Evolutionary conservation across 30 jellyfish, hydroid and myxozoan species (phyloP).

Genomic region (Rhopilema esculentum): DNA sequence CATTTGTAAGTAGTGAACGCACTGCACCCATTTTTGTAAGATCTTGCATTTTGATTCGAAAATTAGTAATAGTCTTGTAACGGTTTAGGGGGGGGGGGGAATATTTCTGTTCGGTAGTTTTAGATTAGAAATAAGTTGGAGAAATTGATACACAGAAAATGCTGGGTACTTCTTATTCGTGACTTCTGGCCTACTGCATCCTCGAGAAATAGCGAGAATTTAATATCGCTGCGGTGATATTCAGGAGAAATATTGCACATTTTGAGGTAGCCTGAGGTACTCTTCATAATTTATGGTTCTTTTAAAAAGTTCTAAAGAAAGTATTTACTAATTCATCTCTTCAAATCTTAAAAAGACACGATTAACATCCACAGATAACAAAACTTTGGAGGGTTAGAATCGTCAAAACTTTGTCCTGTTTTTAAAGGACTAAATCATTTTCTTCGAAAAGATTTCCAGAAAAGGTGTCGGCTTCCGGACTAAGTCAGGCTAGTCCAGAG

Average conservation of each 20-base stretch:
- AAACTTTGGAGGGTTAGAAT: too few species aligned
- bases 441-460: too few species aligned
- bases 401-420: too few species aligned
- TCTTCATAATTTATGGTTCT: too few species aligned
- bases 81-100: not conserved
- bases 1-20: not conserved
- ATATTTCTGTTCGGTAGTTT: not conserved
- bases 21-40: constrained; percentile 10
- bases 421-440: too few species aligned
- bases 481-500: too few species aligned
- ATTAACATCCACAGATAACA: too few species aligned
- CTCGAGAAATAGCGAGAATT: not conserved
- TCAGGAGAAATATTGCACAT: not conserved
- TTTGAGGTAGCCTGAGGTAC: too few species aligned
- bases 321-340: too few species aligned
- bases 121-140: not conserved
- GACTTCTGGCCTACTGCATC: constrained; percentile 8
- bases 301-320: too few species aligned
- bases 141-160: not conserved
- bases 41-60: constrained; percentile 7
- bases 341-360: too few species aligned
- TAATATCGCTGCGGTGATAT: constrained; percentile 5
- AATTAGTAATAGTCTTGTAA: not conserved
- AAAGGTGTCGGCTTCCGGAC: too few species aligned
- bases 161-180: constrained; percentile 5